Evolutionary conservation across 2,797 vertebrate genomes (phyloP).

Genomic region (Petrocephalus sullivani): DNA sequence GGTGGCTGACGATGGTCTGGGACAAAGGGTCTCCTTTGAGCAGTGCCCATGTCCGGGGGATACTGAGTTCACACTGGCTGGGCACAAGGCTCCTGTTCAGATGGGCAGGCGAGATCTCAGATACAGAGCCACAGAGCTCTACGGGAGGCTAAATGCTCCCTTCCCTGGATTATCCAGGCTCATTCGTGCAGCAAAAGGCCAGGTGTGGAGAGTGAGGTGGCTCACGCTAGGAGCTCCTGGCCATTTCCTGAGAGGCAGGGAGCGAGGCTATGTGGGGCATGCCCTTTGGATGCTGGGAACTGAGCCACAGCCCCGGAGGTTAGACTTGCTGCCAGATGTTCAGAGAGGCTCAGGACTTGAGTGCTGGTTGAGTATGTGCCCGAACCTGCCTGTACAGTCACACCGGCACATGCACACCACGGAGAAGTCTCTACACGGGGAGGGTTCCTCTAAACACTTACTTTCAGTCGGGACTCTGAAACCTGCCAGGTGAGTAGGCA

Average conservation of each 20-base stretch:
- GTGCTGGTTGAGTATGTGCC: constrained; percentile 13
- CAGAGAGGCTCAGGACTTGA: not conserved
- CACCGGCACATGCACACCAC: not conserved
- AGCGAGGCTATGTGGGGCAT: not conserved
- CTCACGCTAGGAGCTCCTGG: not conserved
- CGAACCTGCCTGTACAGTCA: constrained; percentile 13
- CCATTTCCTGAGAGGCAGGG: not conserved
- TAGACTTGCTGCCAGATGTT: not conserved
- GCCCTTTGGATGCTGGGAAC: not conserved
- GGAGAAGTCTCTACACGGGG: not conserved
- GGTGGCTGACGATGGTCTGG: not conserved
- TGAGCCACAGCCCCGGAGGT: not conserved
- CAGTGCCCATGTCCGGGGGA: not conserved
- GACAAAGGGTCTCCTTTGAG: not conserved
- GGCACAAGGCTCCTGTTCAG: not conserved
- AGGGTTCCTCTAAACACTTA: not conserved
- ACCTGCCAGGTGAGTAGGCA: not conserved
- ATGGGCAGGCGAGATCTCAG: not conserved
- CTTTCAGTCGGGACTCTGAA: not conserved
- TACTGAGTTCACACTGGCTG: not conserved
- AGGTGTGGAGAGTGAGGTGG: not conserved
- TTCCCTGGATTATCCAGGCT: not conserved
- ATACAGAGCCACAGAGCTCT: not conserved
- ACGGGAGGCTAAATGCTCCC: not conserved
- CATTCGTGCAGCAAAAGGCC: not conserved